phyloP scores from a whole-genome alignment of 2,113 vertebrate genomes.

The Pseudonaja textilis region DNA sequence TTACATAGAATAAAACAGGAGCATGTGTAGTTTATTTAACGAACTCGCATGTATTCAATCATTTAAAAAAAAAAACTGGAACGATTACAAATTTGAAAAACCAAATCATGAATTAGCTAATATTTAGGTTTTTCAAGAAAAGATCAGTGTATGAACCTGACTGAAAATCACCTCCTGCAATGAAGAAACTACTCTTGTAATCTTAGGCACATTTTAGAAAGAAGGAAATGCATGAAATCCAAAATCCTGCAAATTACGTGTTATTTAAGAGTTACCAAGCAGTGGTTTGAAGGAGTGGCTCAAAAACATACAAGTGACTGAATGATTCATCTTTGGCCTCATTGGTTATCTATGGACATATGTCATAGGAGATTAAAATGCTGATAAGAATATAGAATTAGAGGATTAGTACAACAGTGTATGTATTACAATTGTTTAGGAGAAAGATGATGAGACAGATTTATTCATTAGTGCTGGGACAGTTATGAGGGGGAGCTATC shows the following conservation, averaged over 20 bases:
- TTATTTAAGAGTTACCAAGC: neutral
- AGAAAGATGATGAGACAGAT: neutral
- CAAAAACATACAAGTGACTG: neutral
- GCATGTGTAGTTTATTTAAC: neutral
- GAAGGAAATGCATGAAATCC: neutral
- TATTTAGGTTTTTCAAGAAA: neutral
- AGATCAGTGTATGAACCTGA: neutral
- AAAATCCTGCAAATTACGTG: neutral
- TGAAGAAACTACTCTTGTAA: neutral
- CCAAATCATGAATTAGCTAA: neutral
- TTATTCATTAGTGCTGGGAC: neutral
- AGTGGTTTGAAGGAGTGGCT: neutral
- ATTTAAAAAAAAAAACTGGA: neutral
- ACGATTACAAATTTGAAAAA: neutral
- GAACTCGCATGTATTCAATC: neutral
- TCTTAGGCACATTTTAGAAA: neutral
- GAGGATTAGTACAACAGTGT: constrained; percentile 3
- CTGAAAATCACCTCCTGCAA: neutral
- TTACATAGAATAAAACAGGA: neutral
- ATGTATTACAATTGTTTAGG: neutral
- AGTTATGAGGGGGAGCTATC: neutral
- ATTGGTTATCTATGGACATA: neutral
- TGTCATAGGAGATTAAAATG: neutral
- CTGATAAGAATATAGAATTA: neutral
- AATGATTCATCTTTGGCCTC: neutral